phyloP scores from a whole-genome alignment of 1,140 invertebrate species.

The Heliconius hermathena region DNA sequence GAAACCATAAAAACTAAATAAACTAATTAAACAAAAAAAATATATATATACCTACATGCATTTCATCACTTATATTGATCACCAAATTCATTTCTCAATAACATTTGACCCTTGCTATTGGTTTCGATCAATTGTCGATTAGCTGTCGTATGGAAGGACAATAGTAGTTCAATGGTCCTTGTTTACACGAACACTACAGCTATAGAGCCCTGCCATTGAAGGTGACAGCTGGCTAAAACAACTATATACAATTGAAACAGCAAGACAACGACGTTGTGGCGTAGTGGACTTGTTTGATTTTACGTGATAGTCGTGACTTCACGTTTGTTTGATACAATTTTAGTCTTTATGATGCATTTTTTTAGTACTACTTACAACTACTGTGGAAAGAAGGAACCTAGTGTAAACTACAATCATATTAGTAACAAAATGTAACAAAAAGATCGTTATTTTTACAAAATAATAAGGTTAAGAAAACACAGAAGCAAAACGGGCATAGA shows the following conservation, averaged over 20 bases:
- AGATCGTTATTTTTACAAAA: too few relatives aligned
- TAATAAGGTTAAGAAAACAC: too few relatives aligned
- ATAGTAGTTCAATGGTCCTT: conserved; percentile 13
- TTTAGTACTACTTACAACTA: too few relatives aligned
- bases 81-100: neutral
- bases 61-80: neutral
- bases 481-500: too few relatives aligned
- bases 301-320: too few relatives aligned
- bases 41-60: neutral
- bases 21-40: too few relatives aligned
- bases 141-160: conserved; percentile 13
- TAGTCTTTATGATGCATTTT: too few relatives aligned
- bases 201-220: conserved; percentile 1
- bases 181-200: conserved; percentile 9
- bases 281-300: neutral
- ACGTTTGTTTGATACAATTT: too few relatives aligned
- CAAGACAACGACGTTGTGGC: neutral
- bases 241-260: conserved; percentile 2
- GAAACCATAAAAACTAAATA: too few relatives aligned
- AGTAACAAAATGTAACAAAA: too few relatives aligned
- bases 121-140: conserved; percentile 7
- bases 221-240: conserved; percentile 11
- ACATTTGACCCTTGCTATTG: conserved; percentile 5
- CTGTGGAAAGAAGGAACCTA: too few relatives aligned
- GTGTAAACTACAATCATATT: too few relatives aligned